phyloP scores from a whole-genome alignment of 2,888 invertebrate species.

The Cheiracanthium punctorium region DNA sequence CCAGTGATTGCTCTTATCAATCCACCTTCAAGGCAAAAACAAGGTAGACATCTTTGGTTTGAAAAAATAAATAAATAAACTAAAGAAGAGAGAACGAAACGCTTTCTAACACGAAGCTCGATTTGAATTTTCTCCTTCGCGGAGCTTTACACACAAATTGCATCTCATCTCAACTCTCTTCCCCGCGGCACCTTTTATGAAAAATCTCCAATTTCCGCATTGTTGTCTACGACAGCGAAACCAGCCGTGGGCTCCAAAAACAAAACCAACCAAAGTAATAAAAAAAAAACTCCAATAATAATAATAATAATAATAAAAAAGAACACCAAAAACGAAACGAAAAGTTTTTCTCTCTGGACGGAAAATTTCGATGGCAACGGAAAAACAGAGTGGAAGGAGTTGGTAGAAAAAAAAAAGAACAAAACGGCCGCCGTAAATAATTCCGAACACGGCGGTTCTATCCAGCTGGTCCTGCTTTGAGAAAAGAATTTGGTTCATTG shows the following conservation, averaged over 20 bases:
- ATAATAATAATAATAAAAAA: too few relatives aligned
- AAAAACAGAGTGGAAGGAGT: too few relatives aligned
- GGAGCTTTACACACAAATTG: not conserved
- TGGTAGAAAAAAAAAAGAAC: too few relatives aligned
- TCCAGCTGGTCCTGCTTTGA: slow-evolving; percentile 27
- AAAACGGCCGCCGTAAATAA: slow-evolving; percentile 29
- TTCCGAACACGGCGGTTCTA: slow-evolving; percentile 44
- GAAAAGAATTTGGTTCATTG: slow-evolving; percentile 28
- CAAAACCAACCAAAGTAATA: slow-evolving; percentile 18
- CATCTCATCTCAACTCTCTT: too few relatives aligned
- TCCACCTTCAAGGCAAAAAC: not conserved
- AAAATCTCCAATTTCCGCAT: slow-evolving; percentile 48
- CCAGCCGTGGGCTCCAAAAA: slow-evolving; percentile 29
- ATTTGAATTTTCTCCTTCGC: not conserved
- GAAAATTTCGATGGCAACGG: slow-evolving; percentile 18
- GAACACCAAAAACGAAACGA: slow-evolving; percentile 35
- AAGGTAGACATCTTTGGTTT: not conserved
- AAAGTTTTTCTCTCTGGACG: slow-evolving; percentile 26
- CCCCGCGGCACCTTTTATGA: not conserved
- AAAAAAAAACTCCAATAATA: too few relatives aligned
- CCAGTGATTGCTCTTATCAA: not conserved
- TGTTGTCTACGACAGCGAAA: slow-evolving; percentile 57
- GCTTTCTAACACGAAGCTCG: not conserved
- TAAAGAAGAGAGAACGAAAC: too few relatives aligned
- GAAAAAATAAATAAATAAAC: too few relatives aligned